Conservation (phyloP, 1,140 invertebrate species). For the Cyclina sinensis region DNA sequence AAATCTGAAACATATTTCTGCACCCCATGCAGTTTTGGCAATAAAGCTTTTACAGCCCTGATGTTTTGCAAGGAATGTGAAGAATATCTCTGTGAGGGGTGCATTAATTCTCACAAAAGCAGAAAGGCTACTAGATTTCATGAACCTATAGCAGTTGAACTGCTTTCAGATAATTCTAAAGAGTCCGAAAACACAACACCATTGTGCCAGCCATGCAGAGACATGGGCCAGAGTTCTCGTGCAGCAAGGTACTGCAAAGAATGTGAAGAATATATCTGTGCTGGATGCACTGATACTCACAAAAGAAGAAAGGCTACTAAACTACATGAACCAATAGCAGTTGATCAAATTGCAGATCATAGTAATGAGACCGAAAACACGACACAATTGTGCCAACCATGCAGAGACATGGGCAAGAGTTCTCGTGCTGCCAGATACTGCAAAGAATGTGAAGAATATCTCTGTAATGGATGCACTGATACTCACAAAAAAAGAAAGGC, state of each 20-base stretch:
- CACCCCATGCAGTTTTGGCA: neutral
- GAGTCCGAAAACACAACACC: neutral
- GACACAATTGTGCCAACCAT: neutral
- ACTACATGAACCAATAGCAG: neutral
- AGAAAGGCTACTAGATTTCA: neutral
- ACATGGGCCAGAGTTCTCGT: neutral
- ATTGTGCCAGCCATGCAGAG: neutral
- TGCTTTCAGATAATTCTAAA: no score
- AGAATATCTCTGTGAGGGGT: neutral
- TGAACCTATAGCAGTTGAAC: neutral
- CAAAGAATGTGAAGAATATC: neutral
- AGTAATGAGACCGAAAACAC: neutral
- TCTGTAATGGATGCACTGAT: neutral
- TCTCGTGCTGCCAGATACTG: neutral
- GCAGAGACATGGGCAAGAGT: neutral
- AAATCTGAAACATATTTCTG: neutral
- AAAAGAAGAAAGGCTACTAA: neutral
- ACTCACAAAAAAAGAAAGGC: neutral
- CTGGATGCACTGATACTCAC: neutral
- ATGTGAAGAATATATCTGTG: neutral
- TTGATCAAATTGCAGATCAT: no score
- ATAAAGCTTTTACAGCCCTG: neutral
- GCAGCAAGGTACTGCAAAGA: neutral
- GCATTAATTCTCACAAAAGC: neutral
- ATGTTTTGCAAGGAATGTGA: neutral